phyloP scores from a whole-genome alignment of 2,113 vertebrate species.

The Poeciliopsis prolifica region DNA sequence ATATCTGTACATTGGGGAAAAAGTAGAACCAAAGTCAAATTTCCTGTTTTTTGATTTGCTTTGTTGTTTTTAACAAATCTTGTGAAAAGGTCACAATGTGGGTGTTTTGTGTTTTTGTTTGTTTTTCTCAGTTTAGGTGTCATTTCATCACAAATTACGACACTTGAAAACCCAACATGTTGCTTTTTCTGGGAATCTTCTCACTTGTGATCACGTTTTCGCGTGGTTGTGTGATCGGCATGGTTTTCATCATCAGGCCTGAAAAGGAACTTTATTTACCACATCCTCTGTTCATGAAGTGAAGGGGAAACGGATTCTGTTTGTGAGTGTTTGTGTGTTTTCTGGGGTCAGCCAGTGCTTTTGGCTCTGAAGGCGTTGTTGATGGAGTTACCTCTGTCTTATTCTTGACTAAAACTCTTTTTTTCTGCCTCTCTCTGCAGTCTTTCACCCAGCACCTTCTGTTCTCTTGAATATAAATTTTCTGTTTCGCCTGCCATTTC shows the following conservation, averaged over 20 bases:
- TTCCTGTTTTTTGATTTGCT: too few species aligned
- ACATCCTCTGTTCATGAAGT: neutral
- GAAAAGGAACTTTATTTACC: neutral
- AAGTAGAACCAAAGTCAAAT: too few species aligned
- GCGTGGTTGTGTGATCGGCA: neutral
- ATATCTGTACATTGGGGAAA: too few species aligned
- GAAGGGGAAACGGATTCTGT: neutral
- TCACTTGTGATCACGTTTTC: neutral
- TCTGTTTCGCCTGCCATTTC: neutral
- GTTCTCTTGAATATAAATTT: conserved; percentile 50
- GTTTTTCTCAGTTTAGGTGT: too few species aligned
- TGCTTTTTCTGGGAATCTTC: neutral
- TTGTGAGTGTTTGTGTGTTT: conserved; percentile 13
- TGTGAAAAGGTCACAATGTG: too few species aligned
- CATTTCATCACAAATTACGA: too few species aligned
- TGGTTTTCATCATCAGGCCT: neutral
- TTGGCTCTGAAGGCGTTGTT: conserved; percentile 43
- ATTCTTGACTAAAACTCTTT: conserved; percentile 50
- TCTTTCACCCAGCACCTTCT: conserved; percentile 26
- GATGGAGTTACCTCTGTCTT: conserved; percentile 49
- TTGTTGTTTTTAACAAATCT: too few species aligned
- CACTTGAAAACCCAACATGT: too few species aligned
- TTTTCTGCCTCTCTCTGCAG: conserved; percentile 9
- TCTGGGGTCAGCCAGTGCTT: conserved; percentile 35
- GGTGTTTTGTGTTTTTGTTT: too few species aligned